These are phyloP conservation scores for Lithophane leautieri DNA, from an alignment of 2,888 invertebrate genomes.

Conservation along the genomic window DNA sequence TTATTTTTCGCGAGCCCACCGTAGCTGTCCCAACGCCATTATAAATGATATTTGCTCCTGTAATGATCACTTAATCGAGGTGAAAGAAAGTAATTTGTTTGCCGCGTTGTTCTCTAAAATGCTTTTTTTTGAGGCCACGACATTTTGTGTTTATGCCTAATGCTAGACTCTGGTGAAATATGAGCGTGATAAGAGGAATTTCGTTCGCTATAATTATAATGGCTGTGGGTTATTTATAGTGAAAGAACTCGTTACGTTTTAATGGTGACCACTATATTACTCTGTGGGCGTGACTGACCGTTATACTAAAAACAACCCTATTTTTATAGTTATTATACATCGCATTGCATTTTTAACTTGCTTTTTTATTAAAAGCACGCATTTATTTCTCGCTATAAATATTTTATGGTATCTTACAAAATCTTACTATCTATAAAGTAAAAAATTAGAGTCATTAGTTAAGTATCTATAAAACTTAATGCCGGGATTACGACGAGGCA, in stretches of 20 bases:
- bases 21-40: constrained; percentile 71
- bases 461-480: constrained; percentile 60
- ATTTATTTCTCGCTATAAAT: constrained; percentile 62
- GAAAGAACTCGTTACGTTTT: constrained; percentile 85
- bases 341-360: constrained; percentile 68
- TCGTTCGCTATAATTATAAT: constrained; percentile 87
- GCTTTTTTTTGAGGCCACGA: constrained; percentile 70
- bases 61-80: constrained; percentile 87
- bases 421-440: constrained; percentile 58
- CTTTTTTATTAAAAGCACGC: constrained; percentile 55
- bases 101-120: constrained; percentile 69
- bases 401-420: constrained; percentile 60
- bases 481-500: constrained; percentile 39
- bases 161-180: constrained; percentile 86
- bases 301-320: constrained; percentile 77
- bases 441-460: constrained; percentile 61
- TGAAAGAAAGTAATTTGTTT: constrained; percentile 82
- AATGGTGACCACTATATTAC: constrained; percentile 89
- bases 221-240: constrained; percentile 85
- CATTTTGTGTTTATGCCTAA: constrained; percentile 81
- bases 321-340: constrained; percentile 75
- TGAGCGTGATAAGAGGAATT: constrained; percentile 87
- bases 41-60: constrained; percentile 82
- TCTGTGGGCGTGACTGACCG: constrained; percentile 78
- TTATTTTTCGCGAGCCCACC: constrained; percentile 77